phyloP scores from a whole-genome alignment of 2,797 vertebrate species.

The Poecilia picta region DNA sequence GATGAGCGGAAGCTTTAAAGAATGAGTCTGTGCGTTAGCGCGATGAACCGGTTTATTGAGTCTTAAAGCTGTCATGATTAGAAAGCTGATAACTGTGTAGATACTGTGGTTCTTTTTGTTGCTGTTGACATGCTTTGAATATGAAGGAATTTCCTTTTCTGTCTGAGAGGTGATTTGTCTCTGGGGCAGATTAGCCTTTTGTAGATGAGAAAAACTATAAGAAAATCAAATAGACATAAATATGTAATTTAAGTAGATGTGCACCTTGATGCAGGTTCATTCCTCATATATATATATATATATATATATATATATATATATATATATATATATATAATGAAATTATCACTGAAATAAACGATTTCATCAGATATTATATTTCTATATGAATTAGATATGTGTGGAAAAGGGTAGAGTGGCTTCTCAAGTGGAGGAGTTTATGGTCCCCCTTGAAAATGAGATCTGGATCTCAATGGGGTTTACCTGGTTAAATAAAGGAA shows the following conservation, averaged over 20 bases:
- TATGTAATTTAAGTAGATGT: background rate
- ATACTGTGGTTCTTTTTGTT: slow-evolving; percentile 23
- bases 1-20: slow-evolving; percentile 3
- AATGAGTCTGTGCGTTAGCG: background rate
- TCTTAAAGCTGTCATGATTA: slow-evolving; percentile 40
- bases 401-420: no score
- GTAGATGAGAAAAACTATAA: background rate
- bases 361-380: no score
- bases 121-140: slow-evolving; percentile 31
- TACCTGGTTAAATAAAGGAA: no score
- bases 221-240: background rate
- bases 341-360: no score
- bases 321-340: no score
- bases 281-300: background rate
- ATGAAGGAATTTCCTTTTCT: background rate
- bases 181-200: background rate
- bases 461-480: no score
- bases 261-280: background rate
- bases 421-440: no score
- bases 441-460: no score
- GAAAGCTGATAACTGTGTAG: slow-evolving; percentile 35
- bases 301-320: background rate
- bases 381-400: no score
- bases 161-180: background rate
- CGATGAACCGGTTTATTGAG: slow-evolving; percentile 43